Evolutionary conservation across 2,113 vertebrate genomes (phyloP).

Genomic region (Pelecanus crispus): DNA sequence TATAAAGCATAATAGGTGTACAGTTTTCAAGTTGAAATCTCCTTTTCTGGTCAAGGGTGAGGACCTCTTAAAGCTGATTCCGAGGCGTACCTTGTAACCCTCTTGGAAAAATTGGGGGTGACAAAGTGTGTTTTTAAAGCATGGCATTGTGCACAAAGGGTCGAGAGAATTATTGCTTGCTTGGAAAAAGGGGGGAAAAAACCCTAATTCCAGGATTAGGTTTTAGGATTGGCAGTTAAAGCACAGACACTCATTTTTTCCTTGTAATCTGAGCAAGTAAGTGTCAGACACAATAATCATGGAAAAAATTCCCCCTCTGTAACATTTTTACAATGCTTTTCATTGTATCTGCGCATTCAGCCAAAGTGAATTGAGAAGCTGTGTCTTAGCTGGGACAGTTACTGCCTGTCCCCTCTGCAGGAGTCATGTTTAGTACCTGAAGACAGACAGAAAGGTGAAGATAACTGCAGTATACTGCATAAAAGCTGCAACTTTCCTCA

Average conservation of each 20-base stretch:
- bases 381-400: not conserved
- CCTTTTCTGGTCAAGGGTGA: not conserved
- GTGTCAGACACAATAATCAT: not conserved
- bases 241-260: not conserved
- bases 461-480: not conserved
- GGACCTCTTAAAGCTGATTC: not conserved
- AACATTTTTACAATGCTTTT: conserved; percentile 9
- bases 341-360: not conserved
- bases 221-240: conserved; percentile 13
- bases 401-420: not conserved
- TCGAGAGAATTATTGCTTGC: not conserved
- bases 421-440: not conserved
- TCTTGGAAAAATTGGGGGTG: not conserved
- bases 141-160: not conserved
- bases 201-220: not conserved
- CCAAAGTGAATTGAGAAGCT: not conserved
- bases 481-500: not conserved
- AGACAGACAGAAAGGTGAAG: not conserved
- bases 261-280: conserved; percentile 1
- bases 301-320: not conserved
- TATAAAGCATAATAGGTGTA: not conserved
- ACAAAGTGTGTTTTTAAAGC: not conserved
- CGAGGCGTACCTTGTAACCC: not conserved
- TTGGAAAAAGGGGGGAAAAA: not conserved
- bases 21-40: not conserved